phyloP scores from a whole-genome alignment of 2,113 vertebrate genomes.

The Phalacrocorax aristotelis region DNA sequence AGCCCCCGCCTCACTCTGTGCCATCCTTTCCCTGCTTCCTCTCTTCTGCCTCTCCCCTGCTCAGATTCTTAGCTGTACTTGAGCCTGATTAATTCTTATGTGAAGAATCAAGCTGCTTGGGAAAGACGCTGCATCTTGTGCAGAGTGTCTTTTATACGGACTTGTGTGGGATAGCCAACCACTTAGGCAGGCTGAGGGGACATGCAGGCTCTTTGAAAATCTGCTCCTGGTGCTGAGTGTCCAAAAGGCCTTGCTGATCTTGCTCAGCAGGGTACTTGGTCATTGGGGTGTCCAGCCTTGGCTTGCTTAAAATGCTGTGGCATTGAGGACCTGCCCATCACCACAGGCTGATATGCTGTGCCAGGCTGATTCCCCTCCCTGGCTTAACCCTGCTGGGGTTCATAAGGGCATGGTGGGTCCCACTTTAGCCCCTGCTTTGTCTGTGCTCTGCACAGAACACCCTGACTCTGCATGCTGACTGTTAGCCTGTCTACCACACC shows the following conservation, averaged over 20 bases:
- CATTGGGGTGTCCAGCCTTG: neutral
- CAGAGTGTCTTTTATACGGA: neutral
- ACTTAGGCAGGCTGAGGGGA: neutral
- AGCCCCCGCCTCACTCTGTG: neutral
- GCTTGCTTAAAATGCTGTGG: neutral
- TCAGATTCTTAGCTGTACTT: neutral
- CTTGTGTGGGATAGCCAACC: neutral
- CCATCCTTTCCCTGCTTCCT: neutral
- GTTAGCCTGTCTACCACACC: neutral
- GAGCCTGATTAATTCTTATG: neutral
- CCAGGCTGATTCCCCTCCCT: neutral
- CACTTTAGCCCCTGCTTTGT: neutral
- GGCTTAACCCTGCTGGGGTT: neutral
- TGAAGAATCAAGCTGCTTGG: neutral
- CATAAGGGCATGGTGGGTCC: neutral
- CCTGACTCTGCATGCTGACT: neutral
- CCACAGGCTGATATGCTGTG: fast-evolving
- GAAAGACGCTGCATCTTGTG: neutral
- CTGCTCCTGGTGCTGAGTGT: neutral
- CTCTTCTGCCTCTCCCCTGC: neutral
- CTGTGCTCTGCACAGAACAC: neutral
- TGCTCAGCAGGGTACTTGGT: neutral
- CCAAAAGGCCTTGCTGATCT: neutral
- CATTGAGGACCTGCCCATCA: neutral
- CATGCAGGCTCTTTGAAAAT: neutral